These are phyloP conservation scores for Stratiolaelaps scimitus DNA, from an alignment of 1,140 invertebrate species.

Conservation along the genomic window DNA sequence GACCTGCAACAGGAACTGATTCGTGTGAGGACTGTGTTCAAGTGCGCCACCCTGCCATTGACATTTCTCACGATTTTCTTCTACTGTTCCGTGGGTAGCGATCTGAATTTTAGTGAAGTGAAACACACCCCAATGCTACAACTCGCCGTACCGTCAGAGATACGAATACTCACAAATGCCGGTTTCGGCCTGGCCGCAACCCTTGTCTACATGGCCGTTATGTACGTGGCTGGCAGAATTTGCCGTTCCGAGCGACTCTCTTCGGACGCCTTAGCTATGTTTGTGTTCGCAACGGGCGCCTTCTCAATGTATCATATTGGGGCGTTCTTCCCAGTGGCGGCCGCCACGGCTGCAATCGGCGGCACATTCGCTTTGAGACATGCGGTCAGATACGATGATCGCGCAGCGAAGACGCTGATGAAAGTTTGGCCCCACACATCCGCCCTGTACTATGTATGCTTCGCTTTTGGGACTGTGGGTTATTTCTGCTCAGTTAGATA, in stretches of 20 bases:
- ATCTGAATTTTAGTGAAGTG: neutral
- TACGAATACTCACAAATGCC: neutral
- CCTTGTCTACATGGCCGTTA: neutral
- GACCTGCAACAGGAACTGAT: neutral
- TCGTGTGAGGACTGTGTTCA: neutral
- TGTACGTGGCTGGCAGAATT: neutral
- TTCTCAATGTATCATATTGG: neutral
- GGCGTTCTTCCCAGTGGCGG: neutral
- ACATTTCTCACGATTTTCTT: neutral
- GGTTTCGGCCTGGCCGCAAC: neutral
- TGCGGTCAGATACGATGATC: neutral
- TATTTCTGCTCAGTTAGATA: neutral
- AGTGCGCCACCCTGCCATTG: neutral
- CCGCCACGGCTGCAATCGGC: neutral
- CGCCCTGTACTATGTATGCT: neutral
- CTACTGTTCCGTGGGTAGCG: neutral
- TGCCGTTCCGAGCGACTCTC: neutral
- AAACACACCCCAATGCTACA: neutral
- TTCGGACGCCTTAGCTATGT: neutral
- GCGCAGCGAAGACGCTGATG: neutral
- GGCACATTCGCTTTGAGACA: neutral
- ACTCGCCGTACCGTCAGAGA: neutral
- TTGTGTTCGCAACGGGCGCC: neutral
- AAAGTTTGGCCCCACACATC: slow-evolving; percentile 1
- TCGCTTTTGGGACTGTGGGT: neutral